Evolutionary conservation across 2,113 vertebrate genomes (phyloP).

Genomic region (Erpornis zantholeuca): DNA sequence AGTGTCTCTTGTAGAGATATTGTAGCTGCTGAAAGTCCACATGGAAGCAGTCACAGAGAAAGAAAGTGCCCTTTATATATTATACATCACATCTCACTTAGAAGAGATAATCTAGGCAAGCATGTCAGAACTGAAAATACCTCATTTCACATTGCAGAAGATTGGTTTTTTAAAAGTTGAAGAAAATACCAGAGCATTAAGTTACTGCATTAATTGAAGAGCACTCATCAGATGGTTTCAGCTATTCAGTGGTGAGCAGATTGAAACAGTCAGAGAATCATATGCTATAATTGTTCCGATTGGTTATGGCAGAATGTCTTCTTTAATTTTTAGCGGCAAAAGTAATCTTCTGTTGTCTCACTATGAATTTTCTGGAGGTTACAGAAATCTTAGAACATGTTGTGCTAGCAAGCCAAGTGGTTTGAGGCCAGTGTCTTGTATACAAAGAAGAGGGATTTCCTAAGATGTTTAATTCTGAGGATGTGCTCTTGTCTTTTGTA

Average conservation of each 20-base stretch:
- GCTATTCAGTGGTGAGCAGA: neutral
- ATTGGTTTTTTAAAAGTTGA: neutral
- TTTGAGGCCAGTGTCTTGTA: neutral
- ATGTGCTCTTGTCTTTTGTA: neutral
- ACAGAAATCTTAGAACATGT: neutral
- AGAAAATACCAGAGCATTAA: neutral
- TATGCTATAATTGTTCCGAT: neutral
- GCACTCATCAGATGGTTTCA: neutral
- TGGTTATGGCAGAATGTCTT: neutral
- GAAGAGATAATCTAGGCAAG: neutral
- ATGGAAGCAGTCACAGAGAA: neutral
- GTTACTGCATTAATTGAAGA: neutral
- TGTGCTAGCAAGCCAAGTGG: neutral
- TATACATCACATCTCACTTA: neutral
- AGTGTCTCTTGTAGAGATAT: neutral
- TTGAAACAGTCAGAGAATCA: neutral
- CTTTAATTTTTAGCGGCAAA: neutral
- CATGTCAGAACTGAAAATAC: neutral
- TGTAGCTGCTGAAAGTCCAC: neutral
- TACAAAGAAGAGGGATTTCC: neutral
- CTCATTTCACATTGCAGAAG: neutral
- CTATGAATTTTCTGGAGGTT: neutral
- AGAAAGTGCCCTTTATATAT: neutral
- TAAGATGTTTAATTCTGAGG: neutral
- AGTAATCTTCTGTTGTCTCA: neutral